phyloP scores from a whole-genome alignment of 2,113 vertebrate species.

The Anhinga rufa region DNA sequence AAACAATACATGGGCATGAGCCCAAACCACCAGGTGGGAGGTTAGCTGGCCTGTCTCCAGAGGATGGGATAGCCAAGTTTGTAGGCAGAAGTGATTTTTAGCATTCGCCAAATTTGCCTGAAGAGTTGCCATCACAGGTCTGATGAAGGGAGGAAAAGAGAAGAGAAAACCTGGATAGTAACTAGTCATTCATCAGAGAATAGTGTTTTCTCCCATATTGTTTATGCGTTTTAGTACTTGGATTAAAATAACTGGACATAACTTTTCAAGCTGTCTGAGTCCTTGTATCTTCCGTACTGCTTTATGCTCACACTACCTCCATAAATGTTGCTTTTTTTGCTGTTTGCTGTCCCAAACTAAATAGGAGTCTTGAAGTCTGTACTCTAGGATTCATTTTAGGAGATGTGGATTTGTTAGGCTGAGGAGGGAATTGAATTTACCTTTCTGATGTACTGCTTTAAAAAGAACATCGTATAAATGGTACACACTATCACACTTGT shows the following conservation, averaged over 20 bases:
- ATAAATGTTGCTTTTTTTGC: neutral
- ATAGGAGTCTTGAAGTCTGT: neutral
- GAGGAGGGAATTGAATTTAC: neutral
- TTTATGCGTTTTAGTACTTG: neutral
- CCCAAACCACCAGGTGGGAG: neutral
- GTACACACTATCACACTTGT: neutral
- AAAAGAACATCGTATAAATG: neutral
- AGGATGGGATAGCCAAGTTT: neutral
- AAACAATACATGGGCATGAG: neutral
- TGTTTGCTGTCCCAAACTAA: neutral
- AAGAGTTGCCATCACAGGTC: neutral
- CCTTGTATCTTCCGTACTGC: neutral
- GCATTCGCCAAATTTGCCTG: neutral
- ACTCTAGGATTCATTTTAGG: neutral
- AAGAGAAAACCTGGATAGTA: neutral
- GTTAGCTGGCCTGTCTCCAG: neutral
- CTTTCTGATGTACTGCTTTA: neutral
- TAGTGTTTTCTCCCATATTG: neutral
- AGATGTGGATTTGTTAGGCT: neutral
- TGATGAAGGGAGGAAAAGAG: neutral
- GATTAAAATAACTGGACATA: neutral
- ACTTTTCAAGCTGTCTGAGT: neutral
- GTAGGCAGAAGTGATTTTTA: neutral
- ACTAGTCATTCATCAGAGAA: neutral
- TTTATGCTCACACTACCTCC: neutral